A percentile compares a stretch with the other conserved stretches of the same genome.
Evolutionary conservation across 2,888 invertebrate genomes (phyloP).

Genomic region (Tethea ocularis): DNA sequence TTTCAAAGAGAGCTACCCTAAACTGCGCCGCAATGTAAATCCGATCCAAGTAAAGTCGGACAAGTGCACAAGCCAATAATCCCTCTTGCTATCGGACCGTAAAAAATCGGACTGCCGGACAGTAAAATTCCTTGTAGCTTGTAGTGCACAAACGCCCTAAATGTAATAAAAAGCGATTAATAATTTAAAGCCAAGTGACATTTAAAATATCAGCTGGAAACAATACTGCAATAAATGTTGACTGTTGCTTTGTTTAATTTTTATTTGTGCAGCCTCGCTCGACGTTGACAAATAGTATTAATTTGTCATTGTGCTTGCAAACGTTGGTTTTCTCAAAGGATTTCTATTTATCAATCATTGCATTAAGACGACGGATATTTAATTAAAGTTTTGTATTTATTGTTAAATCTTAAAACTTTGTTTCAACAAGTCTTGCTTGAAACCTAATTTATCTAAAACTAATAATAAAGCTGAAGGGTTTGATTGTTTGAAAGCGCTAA

Average conservation of each 20-base stretch:
- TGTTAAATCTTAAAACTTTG: too few relatives aligned
- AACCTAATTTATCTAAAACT: too few relatives aligned
- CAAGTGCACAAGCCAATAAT: too few relatives aligned
- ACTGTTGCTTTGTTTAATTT: constrained; percentile 14
- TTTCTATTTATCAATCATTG: background rate
- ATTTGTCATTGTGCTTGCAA: constrained; percentile 10
- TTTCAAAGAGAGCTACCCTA: too few relatives aligned
- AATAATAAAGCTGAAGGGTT: too few relatives aligned
- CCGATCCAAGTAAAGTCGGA: too few relatives aligned
- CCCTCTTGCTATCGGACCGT: too few relatives aligned
- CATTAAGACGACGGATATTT: background rate
- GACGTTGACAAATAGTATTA: constrained; percentile 23
- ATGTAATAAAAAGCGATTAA: background rate
- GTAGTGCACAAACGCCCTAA: background rate
- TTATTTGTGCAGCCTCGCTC: constrained; percentile 12
- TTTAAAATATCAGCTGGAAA: background rate
- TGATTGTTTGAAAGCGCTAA: too few relatives aligned
- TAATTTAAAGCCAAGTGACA: background rate
- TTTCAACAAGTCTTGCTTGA: too few relatives aligned
- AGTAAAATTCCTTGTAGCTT: too few relatives aligned
- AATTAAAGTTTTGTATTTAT: background rate
- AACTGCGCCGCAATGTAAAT: too few relatives aligned
- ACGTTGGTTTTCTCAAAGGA: background rate
- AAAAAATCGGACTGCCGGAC: too few relatives aligned
- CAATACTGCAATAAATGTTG: background rate